Base-by-base conservation (phyloP, 1,140 invertebrate genomes). In the Micrasema minimum region DNA sequence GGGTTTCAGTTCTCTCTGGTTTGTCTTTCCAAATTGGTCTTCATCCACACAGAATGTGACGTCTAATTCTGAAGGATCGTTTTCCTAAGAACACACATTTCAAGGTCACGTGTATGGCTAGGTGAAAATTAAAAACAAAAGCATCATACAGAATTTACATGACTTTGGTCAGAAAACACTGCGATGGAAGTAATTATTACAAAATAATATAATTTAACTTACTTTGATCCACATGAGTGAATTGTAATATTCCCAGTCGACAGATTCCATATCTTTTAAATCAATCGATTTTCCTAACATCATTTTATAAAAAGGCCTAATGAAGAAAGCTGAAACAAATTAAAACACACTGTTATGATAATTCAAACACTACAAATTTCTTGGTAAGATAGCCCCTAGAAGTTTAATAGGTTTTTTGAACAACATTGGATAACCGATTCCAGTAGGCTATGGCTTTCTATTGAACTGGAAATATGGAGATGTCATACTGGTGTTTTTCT, bases 251-350 rank as follows among this genome's bases (percentile, higher is more conserved):
- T 99, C 97, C 0, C 95, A 93, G 85, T 99, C 98, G 18, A 99
- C 97, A 45, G 95, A 93, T 84, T 99, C 97, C 97, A 99, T 99
- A 82, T 99, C 97, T 82, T 95, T 93, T 9, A 99, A 84, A 78
- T 95, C 94, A 74, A 99, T 99, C 37, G 89, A 79, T 85, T 99
- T 99, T 64, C 90, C 90, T 73, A 99, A 82, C 96, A 99, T 99
- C 97, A 99, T 99, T 86, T 99, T 99, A 84, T 99, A 99, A 85
- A 99, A 99, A 75, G 97, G 97, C 79, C 97, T 91, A 84, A 99
- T 99, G 83, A 99, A 99, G 84, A 99, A 99, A 50, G 96, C 96
- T 96, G 79, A 12, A 86, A 86, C 53, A 75, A 77, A n/a, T n/a
- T n/a, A n/a, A 57, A 72, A 66, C 26, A 75, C 46, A 66, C 38